phyloP scores from a whole-genome alignment of 2,888 invertebrate genomes.

The Patella caerulea region DNA sequence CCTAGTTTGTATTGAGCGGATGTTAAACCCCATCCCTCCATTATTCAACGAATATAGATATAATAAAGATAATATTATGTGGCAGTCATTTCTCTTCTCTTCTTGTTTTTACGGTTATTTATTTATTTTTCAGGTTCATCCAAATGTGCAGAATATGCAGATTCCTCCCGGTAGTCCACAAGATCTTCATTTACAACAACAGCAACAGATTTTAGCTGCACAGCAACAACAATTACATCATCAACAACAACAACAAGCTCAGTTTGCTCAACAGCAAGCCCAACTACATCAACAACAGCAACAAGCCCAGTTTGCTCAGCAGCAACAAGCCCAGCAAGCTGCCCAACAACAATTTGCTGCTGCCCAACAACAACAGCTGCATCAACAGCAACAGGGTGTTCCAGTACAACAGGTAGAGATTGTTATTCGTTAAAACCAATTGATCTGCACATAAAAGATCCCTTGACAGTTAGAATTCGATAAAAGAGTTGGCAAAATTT shows the following conservation, averaged over 20 bases:
- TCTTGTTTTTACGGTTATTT: neutral
- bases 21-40: too few relatives aligned
- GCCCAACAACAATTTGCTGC: neutral
- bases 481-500: too few relatives aligned
- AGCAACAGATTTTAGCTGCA: neutral
- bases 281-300: neutral
- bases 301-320: constrained; percentile 5
- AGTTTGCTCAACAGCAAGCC: neutral
- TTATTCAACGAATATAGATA: too few relatives aligned
- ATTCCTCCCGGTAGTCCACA: neutral
- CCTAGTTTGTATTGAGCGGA: too few relatives aligned
- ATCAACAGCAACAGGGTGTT: neutral
- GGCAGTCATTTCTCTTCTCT: neutral
- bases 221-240: constrained; percentile 7
- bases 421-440: neutral
- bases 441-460: too few relatives aligned
- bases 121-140: neutral
- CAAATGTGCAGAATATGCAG: constrained; percentile 22
- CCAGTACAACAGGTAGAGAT: neutral
- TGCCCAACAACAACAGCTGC: neutral
- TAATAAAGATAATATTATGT: too few relatives aligned
- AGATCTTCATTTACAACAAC: neutral
- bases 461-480: too few relatives aligned
- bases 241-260: neutral
- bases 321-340: neutral